Percentiles rank a stretch among this genome's conserved stretches.
phyloP scores from a whole-genome alignment of 2,888 invertebrate species.

The Acanthosepion lycidas region DNA sequence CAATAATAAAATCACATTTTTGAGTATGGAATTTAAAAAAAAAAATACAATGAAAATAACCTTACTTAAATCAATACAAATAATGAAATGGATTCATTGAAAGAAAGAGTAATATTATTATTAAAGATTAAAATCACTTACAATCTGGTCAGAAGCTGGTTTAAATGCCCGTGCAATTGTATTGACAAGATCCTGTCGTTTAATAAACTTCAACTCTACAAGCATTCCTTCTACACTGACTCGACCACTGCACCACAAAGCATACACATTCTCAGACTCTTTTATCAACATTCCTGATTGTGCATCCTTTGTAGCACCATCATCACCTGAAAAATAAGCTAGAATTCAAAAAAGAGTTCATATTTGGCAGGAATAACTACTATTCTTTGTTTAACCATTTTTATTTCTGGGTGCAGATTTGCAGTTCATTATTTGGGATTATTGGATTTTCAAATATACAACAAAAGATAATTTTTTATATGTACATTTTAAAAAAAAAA shows the following conservation, averaged over 20 bases:
- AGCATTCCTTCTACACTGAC: conserved; percentile 97
- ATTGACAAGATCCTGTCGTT: conserved; percentile 93
- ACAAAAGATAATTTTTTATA: no score
- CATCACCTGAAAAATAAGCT: conserved; percentile 81
- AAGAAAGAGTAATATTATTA: neutral
- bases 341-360: neutral
- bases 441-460: no score
- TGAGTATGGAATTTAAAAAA: neutral
- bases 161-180: conserved; percentile 87
- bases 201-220: conserved; percentile 93
- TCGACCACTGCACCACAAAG: conserved; percentile 95
- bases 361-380: no score
- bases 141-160: conserved; percentile 89
- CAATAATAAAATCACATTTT: conserved; percentile 34
- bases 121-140: conserved; percentile 61
- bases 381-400: no score
- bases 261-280: conserved; percentile 95
- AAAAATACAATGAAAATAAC: neutral
- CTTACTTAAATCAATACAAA: neutral
- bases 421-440: no score
- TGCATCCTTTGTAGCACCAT: conserved; percentile 81
- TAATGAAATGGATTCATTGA: neutral
- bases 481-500: no score
- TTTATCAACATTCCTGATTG: conserved; percentile 82
- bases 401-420: no score